Evolutionary conservation across 2,113 vertebrate genomes (phyloP).

Genomic region (Oryzias woworae): DNA sequence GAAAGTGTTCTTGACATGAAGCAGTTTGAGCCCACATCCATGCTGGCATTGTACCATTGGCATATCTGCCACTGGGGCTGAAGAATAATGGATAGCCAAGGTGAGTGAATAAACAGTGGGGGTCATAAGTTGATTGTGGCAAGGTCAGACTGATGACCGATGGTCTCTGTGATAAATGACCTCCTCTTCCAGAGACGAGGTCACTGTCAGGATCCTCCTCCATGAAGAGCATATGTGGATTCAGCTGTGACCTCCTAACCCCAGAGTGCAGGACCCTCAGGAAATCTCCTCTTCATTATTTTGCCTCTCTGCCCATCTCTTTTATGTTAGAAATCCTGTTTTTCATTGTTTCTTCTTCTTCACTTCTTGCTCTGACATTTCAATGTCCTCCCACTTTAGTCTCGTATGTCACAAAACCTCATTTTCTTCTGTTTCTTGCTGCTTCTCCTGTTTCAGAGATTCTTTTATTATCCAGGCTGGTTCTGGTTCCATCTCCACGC

Average conservation of each 20-base stretch:
- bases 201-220: constrained; percentile 59
- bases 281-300: constrained; percentile 26
- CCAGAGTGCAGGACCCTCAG: constrained; percentile 34
- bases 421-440: not conserved
- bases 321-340: constrained; percentile 12
- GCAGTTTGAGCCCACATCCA: not conserved
- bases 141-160: constrained; percentile 74
- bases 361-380: constrained; percentile 12
- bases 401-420: constrained; percentile 13
- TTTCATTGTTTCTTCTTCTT: constrained; percentile 8
- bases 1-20: too few species aligned
- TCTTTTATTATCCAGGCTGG: not conserved
- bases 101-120: constrained; percentile 64
- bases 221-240: constrained; percentile 69
- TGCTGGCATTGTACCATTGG: constrained; percentile 20
- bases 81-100: constrained; percentile 60
- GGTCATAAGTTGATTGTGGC: constrained; percentile 58
- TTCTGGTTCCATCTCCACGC: constrained; percentile 2
- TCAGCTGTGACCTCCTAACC: constrained; percentile 74
- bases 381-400: constrained; percentile 21
- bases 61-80: constrained; percentile 34
- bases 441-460: constrained; percentile 16
- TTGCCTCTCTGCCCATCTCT: constrained; percentile 1
- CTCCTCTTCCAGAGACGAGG: constrained; percentile 61
- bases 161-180: constrained; percentile 70